Conservation (phyloP, 2,113 vertebrate genomes). For the Copsychus sechellarum region DNA sequence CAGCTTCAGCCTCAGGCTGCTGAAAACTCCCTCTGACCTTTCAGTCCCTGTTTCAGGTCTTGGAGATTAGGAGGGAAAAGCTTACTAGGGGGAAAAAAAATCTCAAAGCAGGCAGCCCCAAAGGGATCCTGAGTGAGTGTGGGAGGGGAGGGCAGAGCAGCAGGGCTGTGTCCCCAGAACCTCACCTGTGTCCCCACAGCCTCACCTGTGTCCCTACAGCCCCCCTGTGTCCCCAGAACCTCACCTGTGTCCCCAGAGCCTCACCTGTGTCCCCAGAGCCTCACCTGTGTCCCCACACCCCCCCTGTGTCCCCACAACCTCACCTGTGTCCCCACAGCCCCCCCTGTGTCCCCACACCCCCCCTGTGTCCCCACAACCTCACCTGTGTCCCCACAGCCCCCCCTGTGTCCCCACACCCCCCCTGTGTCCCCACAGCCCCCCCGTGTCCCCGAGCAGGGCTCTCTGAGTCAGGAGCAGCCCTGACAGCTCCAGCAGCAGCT, state of each 20-base stretch:
- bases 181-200: neutral
- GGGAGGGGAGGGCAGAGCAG: neutral
- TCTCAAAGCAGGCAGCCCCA: neutral
- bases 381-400: too few species aligned
- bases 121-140: neutral
- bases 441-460: neutral
- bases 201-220: too few species aligned
- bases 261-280: too few species aligned
- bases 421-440: too few species aligned
- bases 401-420: too few species aligned
- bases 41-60: neutral
- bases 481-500: neutral
- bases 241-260: neutral
- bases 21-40: neutral
- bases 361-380: too few species aligned
- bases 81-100: neutral
- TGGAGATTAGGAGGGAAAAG: neutral
- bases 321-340: too few species aligned
- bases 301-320: too few species aligned
- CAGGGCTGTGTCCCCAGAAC: neutral
- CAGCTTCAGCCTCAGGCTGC: neutral
- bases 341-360: too few species aligned
- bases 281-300: too few species aligned
- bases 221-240: neutral
- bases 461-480: conserved; percentile 42